These are phyloP conservation scores for Macrostomum lignano DNA, from an alignment of 1,140 invertebrate genomes.

Conservation along the genomic window DNA sequence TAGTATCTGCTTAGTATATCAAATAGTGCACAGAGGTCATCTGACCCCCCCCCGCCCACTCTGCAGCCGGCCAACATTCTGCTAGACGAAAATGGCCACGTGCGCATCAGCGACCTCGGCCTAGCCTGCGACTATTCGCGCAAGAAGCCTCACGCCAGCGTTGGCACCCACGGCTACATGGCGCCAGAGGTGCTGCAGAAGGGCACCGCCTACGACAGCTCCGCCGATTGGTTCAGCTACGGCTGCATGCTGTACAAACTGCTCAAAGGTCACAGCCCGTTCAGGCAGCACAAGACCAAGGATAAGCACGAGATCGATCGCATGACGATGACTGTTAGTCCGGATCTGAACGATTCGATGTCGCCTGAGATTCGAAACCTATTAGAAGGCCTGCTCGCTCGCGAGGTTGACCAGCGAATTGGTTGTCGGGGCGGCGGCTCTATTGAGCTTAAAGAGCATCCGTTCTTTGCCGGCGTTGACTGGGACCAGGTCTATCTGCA, in stretches of 20 bases:
- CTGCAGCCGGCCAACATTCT: slow-evolving; percentile 87
- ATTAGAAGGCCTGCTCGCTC: slow-evolving; percentile 61
- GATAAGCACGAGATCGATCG: slow-evolving; percentile 97
- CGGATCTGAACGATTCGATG: slow-evolving; percentile 86
- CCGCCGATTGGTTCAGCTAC: slow-evolving; percentile 98
- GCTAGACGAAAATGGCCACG: slow-evolving; percentile 90
- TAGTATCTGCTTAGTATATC: too few relatives aligned
- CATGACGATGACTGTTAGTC: slow-evolving; percentile 95
- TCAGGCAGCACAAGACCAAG: slow-evolving; percentile 94
- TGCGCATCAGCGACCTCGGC: slow-evolving; percentile 90
- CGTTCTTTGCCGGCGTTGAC: slow-evolving; percentile 83
- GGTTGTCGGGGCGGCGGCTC: slow-evolving; percentile 78
- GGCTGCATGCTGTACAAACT: slow-evolving; percentile 99
- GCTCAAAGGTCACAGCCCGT: slow-evolving; percentile 91
- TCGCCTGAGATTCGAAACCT: slow-evolving; percentile 58
- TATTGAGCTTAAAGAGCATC: slow-evolving; percentile 82
- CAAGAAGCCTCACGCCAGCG: slow-evolving; percentile 93
- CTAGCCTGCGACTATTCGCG: slow-evolving; percentile 96
- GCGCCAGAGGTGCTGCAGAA: slow-evolving; percentile 94
- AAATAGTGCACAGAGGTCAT: too few relatives aligned
- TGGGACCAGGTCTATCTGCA: slow-evolving; percentile 94
- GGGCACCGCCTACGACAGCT: slow-evolving; percentile 87
- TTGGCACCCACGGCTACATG: slow-evolving; percentile 98
- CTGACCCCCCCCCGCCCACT: too few relatives aligned
- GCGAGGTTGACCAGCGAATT: slow-evolving; percentile 74